Conservation (phyloP, 64 coral and sea anemone species). For the Stichodactyla helianthus region DNA sequence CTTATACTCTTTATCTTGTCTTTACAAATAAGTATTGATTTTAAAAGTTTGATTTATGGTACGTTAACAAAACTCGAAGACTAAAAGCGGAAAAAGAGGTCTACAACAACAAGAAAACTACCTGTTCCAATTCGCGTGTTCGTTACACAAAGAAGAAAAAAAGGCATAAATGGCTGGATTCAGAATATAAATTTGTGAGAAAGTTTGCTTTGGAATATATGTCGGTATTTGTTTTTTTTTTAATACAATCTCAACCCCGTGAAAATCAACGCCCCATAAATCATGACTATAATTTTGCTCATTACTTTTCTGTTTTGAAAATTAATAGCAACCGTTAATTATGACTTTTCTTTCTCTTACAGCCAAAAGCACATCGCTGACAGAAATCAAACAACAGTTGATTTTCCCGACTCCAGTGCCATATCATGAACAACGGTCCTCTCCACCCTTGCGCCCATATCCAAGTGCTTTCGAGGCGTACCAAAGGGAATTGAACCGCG, state of each 20-base stretch:
- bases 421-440: not conserved
- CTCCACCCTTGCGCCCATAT: not conserved
- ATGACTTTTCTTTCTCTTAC: slow-evolving; percentile 6
- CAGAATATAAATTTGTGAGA: not conserved
- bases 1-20: not conserved
- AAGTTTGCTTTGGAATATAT: not conserved
- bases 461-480: slow-evolving; percentile 7
- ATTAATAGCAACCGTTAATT: slow-evolving; percentile 10
- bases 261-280: not conserved
- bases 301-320: slow-evolving; percentile 16
- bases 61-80: not conserved
- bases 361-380: slow-evolving; percentile 18
- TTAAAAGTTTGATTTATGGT: not conserved
- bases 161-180: not conserved
- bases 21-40: not conserved
- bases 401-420: not conserved
- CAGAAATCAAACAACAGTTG: not conserved
- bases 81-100: not conserved
- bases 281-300: not conserved
- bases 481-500: not conserved
- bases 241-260: not conserved
- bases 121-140: slow-evolving; percentile 12
- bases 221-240: not conserved
- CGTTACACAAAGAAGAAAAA: not conserved
- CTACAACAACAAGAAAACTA: slow-evolving; percentile 13